A percentile compares a stretch with the other conserved stretches of the same genome.
Conservation (phyloP, 2,113 vertebrate genomes). For the Synodontis membranacea region DNA sequence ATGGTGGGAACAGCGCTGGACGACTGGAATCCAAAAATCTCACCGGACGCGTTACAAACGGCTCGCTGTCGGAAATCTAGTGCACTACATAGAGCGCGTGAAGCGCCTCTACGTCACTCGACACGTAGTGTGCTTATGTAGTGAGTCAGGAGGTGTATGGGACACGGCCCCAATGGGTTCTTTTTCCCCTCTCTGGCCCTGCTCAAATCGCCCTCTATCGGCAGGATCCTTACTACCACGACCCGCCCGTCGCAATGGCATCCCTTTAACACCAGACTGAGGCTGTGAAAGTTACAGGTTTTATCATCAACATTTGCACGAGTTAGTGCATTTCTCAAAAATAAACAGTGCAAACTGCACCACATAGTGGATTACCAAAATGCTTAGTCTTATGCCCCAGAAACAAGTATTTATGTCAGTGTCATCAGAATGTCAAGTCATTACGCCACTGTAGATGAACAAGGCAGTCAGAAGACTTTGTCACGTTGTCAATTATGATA, state of each 20-base stretch:
- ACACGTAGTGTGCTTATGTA: not conserved
- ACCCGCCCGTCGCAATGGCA: not conserved
- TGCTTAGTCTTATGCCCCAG: too few relatives aligned
- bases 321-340: too few relatives aligned
- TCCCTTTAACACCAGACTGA: not conserved
- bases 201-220: constrained; percentile 52
- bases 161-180: not conserved
- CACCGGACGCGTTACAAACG: not conserved
- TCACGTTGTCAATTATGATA: too few relatives aligned
- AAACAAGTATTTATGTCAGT: too few relatives aligned
- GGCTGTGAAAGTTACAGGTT: too few relatives aligned
- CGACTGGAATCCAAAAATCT: constrained; percentile 22
- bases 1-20: constrained; percentile 43
- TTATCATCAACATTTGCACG: too few relatives aligned
- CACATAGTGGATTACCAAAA: too few relatives aligned
- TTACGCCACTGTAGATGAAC: too few relatives aligned
- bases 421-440: too few relatives aligned
- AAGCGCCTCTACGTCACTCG: not conserved
- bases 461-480: too few relatives aligned
- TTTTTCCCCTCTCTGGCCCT: not conserved
- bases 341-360: too few relatives aligned
- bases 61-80: not conserved
- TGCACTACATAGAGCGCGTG: not conserved
- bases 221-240: not conserved
- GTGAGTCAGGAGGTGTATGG: not conserved